These are phyloP conservation scores for Nannoperca obscura DNA, from an alignment of 2,797 vertebrate genomes.

Conservation along the genomic window DNA sequence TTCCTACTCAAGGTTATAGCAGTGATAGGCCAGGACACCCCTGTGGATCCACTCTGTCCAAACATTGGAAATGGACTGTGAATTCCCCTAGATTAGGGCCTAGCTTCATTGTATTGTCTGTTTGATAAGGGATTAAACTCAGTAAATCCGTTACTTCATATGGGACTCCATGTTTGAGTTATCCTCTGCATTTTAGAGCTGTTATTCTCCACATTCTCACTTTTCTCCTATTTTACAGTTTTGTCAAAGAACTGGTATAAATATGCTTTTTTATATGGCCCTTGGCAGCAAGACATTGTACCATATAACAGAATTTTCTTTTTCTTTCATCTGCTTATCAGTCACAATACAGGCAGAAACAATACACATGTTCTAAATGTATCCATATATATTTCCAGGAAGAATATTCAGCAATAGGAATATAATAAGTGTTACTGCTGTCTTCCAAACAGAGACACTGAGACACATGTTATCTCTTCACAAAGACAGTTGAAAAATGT, in stretches of 20 bases:
- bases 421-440: conserved; percentile 10
- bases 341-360: background rate
- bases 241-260: conserved; percentile 22
- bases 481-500: conserved; percentile 36
- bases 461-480: conserved; percentile 25
- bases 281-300: conserved; percentile 25
- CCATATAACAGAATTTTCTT: background rate
- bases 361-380: background rate
- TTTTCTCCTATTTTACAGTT: conserved; percentile 38
- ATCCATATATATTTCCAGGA: background rate
- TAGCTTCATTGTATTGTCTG: conserved; percentile 78
- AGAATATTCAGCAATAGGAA: background rate
- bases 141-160: conserved; percentile 83
- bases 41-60: conserved; percentile 75
- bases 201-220: conserved; percentile 44
- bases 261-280: conserved; percentile 24
- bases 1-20: conserved; percentile 77
- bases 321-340: conserved; percentile 1
- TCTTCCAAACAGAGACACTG: conserved; percentile 8
- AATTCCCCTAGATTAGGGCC: conserved; percentile 79
- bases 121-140: conserved; percentile 86
- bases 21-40: conserved; percentile 67
- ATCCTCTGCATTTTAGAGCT: conserved; percentile 67
- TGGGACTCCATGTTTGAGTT: conserved; percentile 80
- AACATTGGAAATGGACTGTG: conserved; percentile 77